Percentiles rank a stretch among this genome's conserved stretches.
These are phyloP conservation scores for Tympanuchus pallidicinctus DNA, from an alignment of 2,113 vertebrate species.

Conservation along the genomic window DNA sequence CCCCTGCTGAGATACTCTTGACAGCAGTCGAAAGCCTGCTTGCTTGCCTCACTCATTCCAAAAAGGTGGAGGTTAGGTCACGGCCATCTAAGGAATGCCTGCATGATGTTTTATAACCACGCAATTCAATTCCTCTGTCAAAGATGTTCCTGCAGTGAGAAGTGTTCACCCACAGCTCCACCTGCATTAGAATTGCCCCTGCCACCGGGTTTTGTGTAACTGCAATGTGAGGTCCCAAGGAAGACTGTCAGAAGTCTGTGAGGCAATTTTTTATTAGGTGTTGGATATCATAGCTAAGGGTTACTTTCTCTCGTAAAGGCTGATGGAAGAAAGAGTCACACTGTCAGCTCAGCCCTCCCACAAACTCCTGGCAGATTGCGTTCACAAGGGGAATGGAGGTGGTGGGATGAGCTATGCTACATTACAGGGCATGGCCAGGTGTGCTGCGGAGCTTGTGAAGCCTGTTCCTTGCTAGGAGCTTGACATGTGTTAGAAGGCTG, in stretches of 20 bases:
- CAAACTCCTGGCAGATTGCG: neutral
- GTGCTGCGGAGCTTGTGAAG: constrained; percentile 10
- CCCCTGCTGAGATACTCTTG: neutral
- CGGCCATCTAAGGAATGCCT: neutral
- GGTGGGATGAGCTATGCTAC: neutral
- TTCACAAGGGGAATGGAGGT: neutral
- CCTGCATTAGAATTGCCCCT: neutral
- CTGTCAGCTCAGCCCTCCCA: constrained; percentile 7
- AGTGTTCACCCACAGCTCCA: neutral
- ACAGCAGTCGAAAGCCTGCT: neutral
- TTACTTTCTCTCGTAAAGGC: constrained; percentile 32
- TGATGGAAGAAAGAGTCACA: constrained; percentile 18
- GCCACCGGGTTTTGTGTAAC: neutral
- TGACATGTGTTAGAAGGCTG: fast-evolving
- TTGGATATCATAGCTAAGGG: constrained; percentile 1
- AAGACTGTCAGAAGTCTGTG: constrained; percentile 21
- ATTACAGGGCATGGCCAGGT: neutral
- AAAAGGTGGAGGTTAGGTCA: neutral
- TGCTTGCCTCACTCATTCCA: neutral
- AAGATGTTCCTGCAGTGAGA: neutral
- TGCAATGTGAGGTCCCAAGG: neutral
- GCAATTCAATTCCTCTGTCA: neutral
- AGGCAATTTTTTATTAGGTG: constrained; percentile 50
- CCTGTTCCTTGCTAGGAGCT: neutral
- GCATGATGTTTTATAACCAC: neutral